phyloP scores from a whole-genome alignment of 2,797 vertebrate genomes.

The Cossypha polioptera region DNA sequence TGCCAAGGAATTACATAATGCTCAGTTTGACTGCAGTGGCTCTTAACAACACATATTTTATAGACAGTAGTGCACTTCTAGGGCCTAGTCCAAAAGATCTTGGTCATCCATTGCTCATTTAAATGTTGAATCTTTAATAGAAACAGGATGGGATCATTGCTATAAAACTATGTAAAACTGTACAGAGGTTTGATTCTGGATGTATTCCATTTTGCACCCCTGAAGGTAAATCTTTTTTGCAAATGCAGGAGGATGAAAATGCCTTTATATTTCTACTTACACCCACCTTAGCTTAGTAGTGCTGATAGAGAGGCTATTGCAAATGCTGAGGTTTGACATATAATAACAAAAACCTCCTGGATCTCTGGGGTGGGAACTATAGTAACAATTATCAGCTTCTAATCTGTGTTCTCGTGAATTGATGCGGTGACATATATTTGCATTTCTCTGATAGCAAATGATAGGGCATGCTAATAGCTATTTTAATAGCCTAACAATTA shows the following conservation, averaged over 20 bases:
- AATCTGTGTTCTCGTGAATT: background rate
- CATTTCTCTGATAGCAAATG: conserved; percentile 43
- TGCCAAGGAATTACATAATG: background rate
- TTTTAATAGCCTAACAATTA: conserved; percentile 23
- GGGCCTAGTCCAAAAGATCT: background rate
- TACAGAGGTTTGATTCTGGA: background rate
- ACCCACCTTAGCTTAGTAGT: background rate
- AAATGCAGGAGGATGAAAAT: background rate
- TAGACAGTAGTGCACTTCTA: background rate
- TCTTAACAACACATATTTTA: background rate
- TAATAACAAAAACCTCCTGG: background rate
- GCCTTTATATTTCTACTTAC: background rate
- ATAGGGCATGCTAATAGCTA: conserved; percentile 25
- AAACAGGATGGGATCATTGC: background rate
- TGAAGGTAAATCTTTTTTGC: background rate
- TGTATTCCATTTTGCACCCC: background rate
- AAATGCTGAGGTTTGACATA: background rate
- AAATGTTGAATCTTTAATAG: background rate
- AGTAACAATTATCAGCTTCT: conserved; percentile 2
- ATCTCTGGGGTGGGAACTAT: background rate
- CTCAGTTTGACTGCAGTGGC: background rate
- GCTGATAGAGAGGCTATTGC: background rate
- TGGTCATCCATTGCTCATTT: background rate
- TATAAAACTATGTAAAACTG: background rate
- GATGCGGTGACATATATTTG: background rate